Evolutionary conservation across 2,797 vertebrate species (phyloP), one percentile per base, ranked within the genome.

Genomic region (Fistularia tabacaria): DNA sequence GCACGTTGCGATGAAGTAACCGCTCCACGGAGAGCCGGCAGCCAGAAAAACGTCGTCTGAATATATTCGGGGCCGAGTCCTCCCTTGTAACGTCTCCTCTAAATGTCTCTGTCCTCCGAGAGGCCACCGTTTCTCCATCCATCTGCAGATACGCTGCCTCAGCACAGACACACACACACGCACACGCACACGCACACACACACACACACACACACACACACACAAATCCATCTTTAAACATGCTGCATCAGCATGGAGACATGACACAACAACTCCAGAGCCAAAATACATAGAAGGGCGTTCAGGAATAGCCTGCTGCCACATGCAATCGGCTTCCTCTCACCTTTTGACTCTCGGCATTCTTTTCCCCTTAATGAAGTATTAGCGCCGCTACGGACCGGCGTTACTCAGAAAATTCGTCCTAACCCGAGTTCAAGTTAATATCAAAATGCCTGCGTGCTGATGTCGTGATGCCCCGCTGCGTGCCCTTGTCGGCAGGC

Each of bases 111-210:
- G 52, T 74, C 77, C 83, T 81, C 85, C 87, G 66, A 57, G 79
- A 85, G 80, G 76, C 77, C 76, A 78, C 76, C 54, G 49, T 69
- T 79, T 64, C 62, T 83, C 57, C 71, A 78, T 82, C 83, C 82
- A 81, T 86, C 77, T 85, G 77, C 79, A 77, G 73, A 83, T 80
- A 62, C 44, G 83, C 85, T 80, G 83, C 59, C 76, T 89, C 82
- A 87, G 87, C 79, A 79, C 4, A 15, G 54, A 71, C 54, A 53
- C 66, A 51, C 64, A 49, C 43, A 6, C 45, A 48, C 50, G 14
- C 36, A 58, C 57, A 48, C 36, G 54, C 57, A 48, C 51, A 14
- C 46, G 49, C 51, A 49, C 15, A 50, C 46, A 41, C 54, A 56
- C 49, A 55, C 59, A 61, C 44, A 62, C 10, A 55, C 57, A 43